Evolutionary conservation across 2,888 invertebrate genomes (phyloP), one percentile per base, ranked within the genome.

Genomic region (Drosophila setosimentum): DNA sequence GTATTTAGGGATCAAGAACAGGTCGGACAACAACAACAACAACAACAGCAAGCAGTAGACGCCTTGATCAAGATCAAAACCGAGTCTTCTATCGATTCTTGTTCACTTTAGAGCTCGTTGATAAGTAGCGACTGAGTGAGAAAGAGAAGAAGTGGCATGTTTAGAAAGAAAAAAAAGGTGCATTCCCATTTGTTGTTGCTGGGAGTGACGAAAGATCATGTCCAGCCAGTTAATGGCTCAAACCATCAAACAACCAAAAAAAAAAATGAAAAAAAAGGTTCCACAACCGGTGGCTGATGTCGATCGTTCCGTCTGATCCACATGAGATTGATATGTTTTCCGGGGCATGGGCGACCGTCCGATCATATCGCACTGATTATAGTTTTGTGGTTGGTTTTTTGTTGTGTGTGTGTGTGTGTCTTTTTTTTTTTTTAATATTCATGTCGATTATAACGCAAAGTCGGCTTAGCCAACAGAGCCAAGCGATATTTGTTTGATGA

Each of bases 171-270:
- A 64, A 75, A 73, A 79, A 75, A 77, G 83, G 82, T 77, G 70
- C 61, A 69, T 76, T 75, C 71, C 75, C 69, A 57, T 73, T 68
- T 78, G 69, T 67, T 80, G 69, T 69, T 80, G 77, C 37, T 72
- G 89, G 89, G 88, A 87, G 87, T 87, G 87, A 87, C 87, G 87
- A 87, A 87, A 87, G 87, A 89, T 87, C 86, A 78, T 86, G 88
- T 89, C 87, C 89, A 80, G 85, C 54, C 80, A 82, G 85, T 87
- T 87, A 89, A 87, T 87, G 87, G 87, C 83, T 74, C 73, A 68
- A 75, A 66, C 61, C 49, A 27, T 40, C 55, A 60, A 62, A 54
- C 33, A 59, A 48, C 37, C 49, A 76, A 21, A 57, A 48, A 40
- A 37, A 2, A 50, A 50, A 61, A 71, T 18, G 18, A 48, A 24